Conservation (phyloP, 2,797 vertebrate genomes). For the Fistularia tabacaria region DNA sequence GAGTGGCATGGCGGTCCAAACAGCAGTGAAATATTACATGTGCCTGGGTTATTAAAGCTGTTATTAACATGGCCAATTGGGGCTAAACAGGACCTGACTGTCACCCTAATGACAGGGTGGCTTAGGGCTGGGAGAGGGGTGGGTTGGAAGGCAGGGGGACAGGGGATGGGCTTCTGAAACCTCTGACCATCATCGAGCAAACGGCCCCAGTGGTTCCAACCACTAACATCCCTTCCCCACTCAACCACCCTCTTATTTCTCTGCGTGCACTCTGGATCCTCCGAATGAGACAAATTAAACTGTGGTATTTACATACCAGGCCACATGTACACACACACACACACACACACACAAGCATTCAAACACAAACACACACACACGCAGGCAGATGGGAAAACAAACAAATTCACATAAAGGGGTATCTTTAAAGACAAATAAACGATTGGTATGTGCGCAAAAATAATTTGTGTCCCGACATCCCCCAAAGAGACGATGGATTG, state of each 20-base stretch:
- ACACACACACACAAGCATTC: constrained; percentile 22
- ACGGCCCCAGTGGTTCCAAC: constrained; percentile 33
- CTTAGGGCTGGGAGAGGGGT: constrained; percentile 29
- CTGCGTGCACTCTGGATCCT: constrained; percentile 24
- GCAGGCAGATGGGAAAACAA: constrained; percentile 23
- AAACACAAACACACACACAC: constrained; percentile 25
- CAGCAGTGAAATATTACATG: constrained; percentile 74
- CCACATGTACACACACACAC: constrained; percentile 29
- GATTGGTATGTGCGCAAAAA: too few species aligned
- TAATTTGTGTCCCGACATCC: too few species aligned
- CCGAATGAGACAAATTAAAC: constrained; percentile 39
- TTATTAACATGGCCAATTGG: constrained; percentile 72
- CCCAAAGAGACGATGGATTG: too few species aligned
- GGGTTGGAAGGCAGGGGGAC: constrained; percentile 3
- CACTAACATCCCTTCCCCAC: constrained; percentile 41
- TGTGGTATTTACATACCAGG: constrained; percentile 29
- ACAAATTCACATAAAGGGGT: too few species aligned
- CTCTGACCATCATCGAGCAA: constrained; percentile 60
- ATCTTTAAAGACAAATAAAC: too few species aligned
- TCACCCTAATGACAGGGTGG: constrained; percentile 77
- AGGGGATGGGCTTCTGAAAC: constrained; percentile 41
- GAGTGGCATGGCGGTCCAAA: constrained; percentile 62
- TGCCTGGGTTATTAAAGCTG: constrained; percentile 73
- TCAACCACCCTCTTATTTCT: constrained; percentile 27
- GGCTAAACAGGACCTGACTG: constrained; percentile 74